Conservation (phyloP, 2,797 vertebrate genomes). For the Eupleurogrammus muticus region DNA sequence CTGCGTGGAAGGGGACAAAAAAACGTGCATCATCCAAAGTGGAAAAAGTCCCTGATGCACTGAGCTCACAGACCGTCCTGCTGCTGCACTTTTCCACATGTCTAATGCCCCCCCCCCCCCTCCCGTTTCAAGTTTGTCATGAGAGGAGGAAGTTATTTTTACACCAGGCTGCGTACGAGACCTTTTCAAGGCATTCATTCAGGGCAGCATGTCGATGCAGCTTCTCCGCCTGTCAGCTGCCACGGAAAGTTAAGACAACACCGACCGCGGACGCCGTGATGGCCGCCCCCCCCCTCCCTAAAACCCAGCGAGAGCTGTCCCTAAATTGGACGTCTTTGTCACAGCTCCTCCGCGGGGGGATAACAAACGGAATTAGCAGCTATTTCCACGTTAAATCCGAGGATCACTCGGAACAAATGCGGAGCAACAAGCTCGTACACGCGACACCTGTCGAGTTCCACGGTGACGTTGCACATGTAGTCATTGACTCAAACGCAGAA, state of each 20-base stretch:
- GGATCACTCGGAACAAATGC: slow-evolving; percentile 11
- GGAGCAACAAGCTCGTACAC: not conserved
- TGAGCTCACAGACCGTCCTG: slow-evolving; percentile 34
- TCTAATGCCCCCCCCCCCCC: slow-evolving; percentile 57
- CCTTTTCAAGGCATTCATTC: slow-evolving; percentile 64
- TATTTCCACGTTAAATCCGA: slow-evolving; percentile 25
- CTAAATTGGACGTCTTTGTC: slow-evolving; percentile 66
- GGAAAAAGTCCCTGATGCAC: slow-evolving; percentile 35
- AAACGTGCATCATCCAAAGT: slow-evolving; percentile 23
- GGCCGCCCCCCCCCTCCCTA: no score
- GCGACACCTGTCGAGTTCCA: not conserved
- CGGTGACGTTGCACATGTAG: not conserved
- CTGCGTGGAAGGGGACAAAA: slow-evolving; percentile 39
- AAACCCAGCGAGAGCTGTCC: slow-evolving; percentile 55
- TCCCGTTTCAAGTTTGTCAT: slow-evolving; percentile 66
- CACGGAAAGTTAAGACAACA: slow-evolving; percentile 53
- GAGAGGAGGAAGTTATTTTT: slow-evolving; percentile 72
- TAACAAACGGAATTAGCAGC: slow-evolving; percentile 22
- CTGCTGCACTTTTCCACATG: slow-evolving; percentile 39
- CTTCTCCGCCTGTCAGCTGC: slow-evolving; percentile 65
- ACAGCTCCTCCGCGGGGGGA: slow-evolving; percentile 21
- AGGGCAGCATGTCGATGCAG: slow-evolving; percentile 54
- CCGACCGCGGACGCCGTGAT: slow-evolving; percentile 42
- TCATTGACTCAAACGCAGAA: not conserved
- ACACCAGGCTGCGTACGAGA: slow-evolving; percentile 49